Evolutionary conservation across 2,888 invertebrate species (phyloP).

Genomic region (Epinotia bilunana): DNA sequence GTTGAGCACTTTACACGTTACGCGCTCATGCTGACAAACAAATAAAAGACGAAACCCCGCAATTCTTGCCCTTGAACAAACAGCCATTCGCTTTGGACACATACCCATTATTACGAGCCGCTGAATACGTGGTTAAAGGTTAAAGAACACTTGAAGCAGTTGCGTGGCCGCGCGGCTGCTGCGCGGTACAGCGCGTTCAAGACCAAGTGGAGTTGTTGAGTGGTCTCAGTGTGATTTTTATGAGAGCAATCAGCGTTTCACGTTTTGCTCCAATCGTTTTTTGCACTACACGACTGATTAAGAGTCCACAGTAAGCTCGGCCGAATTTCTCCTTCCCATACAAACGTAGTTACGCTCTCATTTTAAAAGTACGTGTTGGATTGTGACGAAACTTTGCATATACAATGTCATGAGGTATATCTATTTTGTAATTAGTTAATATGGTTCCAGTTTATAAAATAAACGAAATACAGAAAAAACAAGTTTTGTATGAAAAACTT

Average conservation of each 20-base stretch:
- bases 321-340: no score
- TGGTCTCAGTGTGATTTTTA: background rate
- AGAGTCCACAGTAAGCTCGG: no score
- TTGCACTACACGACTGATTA: background rate
- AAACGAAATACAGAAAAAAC: no score
- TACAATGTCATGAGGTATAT: no score
- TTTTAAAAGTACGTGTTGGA: no score
- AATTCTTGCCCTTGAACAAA: constrained; percentile 30
- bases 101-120: constrained; percentile 17
- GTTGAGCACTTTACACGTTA: no score
- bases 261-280: background rate
- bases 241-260: background rate
- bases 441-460: no score
- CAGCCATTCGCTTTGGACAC: constrained; percentile 7
- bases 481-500: no score
- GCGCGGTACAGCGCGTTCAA: background rate
- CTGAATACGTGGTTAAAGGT: constrained; percentile 13
- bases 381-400: no score
- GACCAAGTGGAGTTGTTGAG: background rate
- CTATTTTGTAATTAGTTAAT: no score
- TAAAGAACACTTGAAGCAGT: constrained; percentile 3
- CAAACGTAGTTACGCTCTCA: no score
- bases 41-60: constrained; percentile 23
- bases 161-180: background rate
- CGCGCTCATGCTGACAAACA: constrained; percentile 28